phyloP scores from a whole-genome alignment of 1,140 invertebrate genomes.

The Pseudomyrmex flavicornis region DNA sequence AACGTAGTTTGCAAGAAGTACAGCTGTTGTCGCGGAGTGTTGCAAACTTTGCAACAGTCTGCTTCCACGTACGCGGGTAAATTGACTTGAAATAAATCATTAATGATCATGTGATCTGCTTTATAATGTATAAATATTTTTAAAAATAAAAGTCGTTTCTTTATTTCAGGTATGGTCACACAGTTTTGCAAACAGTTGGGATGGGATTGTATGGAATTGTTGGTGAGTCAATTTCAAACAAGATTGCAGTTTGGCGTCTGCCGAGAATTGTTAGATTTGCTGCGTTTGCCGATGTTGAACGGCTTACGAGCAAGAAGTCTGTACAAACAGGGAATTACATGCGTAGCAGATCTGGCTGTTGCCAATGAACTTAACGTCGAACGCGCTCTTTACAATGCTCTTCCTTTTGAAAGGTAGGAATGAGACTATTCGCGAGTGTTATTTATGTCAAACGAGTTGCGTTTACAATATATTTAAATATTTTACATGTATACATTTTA shows the following conservation, averaged over 20 bases:
- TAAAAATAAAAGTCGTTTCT: neutral
- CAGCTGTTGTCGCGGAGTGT: slow-evolving; percentile 93
- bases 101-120: neutral
- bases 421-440: too few species aligned
- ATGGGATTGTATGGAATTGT: slow-evolving; percentile 95
- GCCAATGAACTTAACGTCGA: slow-evolving; percentile 90
- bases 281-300: slow-evolving; percentile 94
- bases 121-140: neutral
- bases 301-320: slow-evolving; percentile 93
- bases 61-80: slow-evolving; percentile 92
- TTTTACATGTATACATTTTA: slow-evolving; percentile 70
- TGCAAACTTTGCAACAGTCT: slow-evolving; percentile 97
- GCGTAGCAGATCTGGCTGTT: slow-evolving; percentile 91
- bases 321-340: slow-evolving; percentile 93
- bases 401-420: slow-evolving; percentile 91
- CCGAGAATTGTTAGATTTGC: slow-evolving; percentile 95
- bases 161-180: slow-evolving; percentile 92
- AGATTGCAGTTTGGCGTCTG: slow-evolving; percentile 97
- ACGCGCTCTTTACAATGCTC: slow-evolving; percentile 90
- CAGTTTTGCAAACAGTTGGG: slow-evolving; percentile 96
- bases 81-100: neutral
- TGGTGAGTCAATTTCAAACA: slow-evolving; percentile 97
- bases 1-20: slow-evolving; percentile 93
- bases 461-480: slow-evolving; percentile 16
- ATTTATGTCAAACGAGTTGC: neutral